phyloP scores from a whole-genome alignment of 2,113 vertebrate species.

The Mus musculus region GRCm39 chr13:64317501-64318000 shows the following conservation, averaged over 20 bases:
- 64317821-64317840: slow-evolving; percentile 83
- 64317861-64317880: slow-evolving; percentile 81
- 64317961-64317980: slow-evolving; percentile 78
- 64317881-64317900: slow-evolving; percentile 83
- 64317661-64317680: not conserved
- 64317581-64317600: not conserved
- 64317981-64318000: slow-evolving; percentile 84
- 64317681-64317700: accelerated
- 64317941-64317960: slow-evolving; percentile 83
- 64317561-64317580: not conserved
- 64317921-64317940: slow-evolving; percentile 81
- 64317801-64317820: slow-evolving; percentile 41
- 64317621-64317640: not conserved
- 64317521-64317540: not conserved
- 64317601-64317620: not conserved
- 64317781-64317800: not conserved
- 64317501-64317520: too few species aligned
- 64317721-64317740: too few species aligned
- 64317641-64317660: not conserved
- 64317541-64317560: not conserved
- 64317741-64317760: too few species aligned
- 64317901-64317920: slow-evolving; percentile 83
- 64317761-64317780: too few species aligned
- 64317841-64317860: slow-evolving; percentile 79
- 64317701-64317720: accelerated